Percentiles rank a stretch among this genome's conserved stretches.
Conservation (phyloP, 2,888 invertebrate genomes). For the Thereva nobilitata region DNA sequence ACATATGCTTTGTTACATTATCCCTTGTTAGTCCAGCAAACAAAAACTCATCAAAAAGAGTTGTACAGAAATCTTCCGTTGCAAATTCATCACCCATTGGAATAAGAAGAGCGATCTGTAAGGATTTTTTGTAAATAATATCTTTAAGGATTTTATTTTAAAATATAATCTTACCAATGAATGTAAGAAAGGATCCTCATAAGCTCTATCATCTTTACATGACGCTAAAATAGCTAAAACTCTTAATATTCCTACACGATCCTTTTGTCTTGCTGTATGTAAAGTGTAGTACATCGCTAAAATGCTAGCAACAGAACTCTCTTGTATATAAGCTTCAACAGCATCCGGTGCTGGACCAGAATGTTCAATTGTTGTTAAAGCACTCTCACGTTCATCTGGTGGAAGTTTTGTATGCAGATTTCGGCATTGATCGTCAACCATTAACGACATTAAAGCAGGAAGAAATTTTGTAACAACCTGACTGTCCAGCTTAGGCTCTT, state of each 20-base stretch:
- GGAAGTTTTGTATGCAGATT: slow-evolving; percentile 83
- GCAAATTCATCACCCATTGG: slow-evolving; percentile 91
- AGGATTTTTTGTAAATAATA: background rate
- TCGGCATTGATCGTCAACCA: slow-evolving; percentile 88
- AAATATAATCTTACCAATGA: slow-evolving; percentile 67
- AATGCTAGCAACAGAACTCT: slow-evolving; percentile 89
- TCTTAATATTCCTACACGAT: slow-evolving; percentile 78
- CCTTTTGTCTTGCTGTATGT: slow-evolving; percentile 81
- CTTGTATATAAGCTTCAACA: slow-evolving; percentile 88
- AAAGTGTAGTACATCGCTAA: slow-evolving; percentile 94
- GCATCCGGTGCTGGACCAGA: slow-evolving; percentile 92
- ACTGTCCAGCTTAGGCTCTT: slow-evolving; percentile 91
- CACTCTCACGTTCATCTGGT: slow-evolving; percentile 90
- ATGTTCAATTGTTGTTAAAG: slow-evolving; percentile 90
- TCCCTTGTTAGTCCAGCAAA: slow-evolving; percentile 87
- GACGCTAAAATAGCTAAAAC: slow-evolving; percentile 88
- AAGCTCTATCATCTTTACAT: slow-evolving; percentile 89
- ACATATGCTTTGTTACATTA: slow-evolving; percentile 87
- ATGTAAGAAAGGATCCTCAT: slow-evolving; percentile 94
- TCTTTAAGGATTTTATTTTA: slow-evolving; percentile 4
- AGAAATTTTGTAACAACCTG: slow-evolving; percentile 94
- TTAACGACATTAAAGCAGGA: slow-evolving; percentile 89
- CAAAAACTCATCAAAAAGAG: slow-evolving; percentile 94
- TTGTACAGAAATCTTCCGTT: slow-evolving; percentile 92
- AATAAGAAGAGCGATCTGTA: slow-evolving; percentile 70